Evolutionary conservation across 2,888 invertebrate species (phyloP).

Genomic region (Ptychoptera contaminata): DNA sequence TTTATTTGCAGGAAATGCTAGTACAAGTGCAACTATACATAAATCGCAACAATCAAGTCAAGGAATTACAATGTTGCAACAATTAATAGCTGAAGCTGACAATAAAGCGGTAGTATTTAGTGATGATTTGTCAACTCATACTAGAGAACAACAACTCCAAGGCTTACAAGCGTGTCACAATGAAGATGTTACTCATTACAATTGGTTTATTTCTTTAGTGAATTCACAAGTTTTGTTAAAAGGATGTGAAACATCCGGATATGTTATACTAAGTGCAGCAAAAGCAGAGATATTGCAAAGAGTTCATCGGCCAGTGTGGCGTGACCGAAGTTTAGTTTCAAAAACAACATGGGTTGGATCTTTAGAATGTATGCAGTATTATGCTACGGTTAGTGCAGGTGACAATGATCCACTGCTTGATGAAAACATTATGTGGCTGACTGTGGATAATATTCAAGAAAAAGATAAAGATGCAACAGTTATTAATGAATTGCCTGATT

Average conservation of each 20-base stretch:
- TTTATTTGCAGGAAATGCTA: slow-evolving; percentile 10
- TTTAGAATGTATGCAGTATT: slow-evolving; percentile 97
- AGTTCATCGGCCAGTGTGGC: slow-evolving; percentile 78
- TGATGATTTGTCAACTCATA: slow-evolving; percentile 72
- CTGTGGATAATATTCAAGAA: slow-evolving; percentile 82
- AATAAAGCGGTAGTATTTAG: slow-evolving; percentile 92
- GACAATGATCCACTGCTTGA: slow-evolving; percentile 46
- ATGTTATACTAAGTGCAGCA: slow-evolving; percentile 92
- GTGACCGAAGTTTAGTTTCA: slow-evolving; percentile 68
- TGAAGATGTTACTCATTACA: slow-evolving; percentile 83
- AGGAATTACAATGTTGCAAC: slow-evolving; percentile 70
- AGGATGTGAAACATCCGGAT: slow-evolving; percentile 93
- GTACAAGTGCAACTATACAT: slow-evolving; percentile 17
- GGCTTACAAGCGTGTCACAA: slow-evolving; percentile 76
- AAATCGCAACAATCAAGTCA: slow-evolving; percentile 47
- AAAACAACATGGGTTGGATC: slow-evolving; percentile 94
- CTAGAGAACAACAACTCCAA: slow-evolving; percentile 59
- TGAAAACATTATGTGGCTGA: slow-evolving; percentile 90
- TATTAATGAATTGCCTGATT: slow-evolving; percentile 66
- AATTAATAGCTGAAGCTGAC: slow-evolving; percentile 82
- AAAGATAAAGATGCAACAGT: slow-evolving; percentile 62
- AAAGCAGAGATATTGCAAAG: slow-evolving; percentile 88
- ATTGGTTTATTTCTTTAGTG: slow-evolving; percentile 71
- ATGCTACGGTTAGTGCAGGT: slow-evolving; percentile 86
- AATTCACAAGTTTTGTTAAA: slow-evolving; percentile 60